Conservation (phyloP, 2,113 vertebrate species). For the Cottus gobio region DNA sequence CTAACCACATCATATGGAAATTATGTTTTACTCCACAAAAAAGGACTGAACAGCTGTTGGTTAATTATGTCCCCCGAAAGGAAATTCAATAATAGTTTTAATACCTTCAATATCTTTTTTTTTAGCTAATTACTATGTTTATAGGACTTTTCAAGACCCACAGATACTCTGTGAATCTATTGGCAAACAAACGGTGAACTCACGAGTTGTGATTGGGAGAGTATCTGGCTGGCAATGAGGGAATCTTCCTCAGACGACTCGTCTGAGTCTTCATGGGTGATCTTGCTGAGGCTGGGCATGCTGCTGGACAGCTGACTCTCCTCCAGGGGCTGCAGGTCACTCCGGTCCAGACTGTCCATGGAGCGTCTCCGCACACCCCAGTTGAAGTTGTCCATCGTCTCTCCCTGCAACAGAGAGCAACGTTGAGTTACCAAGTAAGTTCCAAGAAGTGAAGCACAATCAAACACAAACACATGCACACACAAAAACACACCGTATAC, state of each 20-base stretch:
- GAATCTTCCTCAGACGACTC: conserved; percentile 96
- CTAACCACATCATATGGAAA: background rate
- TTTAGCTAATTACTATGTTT: background rate
- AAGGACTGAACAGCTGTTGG: background rate
- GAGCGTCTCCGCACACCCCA: conserved; percentile 96
- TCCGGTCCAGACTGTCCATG: conserved; percentile 93
- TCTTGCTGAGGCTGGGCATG: conserved; percentile 89
- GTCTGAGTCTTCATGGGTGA: conserved; percentile 90
- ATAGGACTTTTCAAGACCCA: background rate
- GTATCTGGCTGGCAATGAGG: conserved; percentile 90
- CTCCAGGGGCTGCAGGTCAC: conserved; percentile 90
- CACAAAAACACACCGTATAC: background rate
- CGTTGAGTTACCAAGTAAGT: conserved; percentile 10
- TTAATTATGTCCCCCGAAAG: background rate
- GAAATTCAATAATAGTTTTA: background rate
- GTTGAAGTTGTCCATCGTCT: conserved; percentile 97
- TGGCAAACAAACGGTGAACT: conserved; percentile 64
- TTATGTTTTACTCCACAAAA: background rate
- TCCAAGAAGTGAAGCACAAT: background rate
- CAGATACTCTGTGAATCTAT: background rate
- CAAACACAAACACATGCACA: conserved; percentile 42
- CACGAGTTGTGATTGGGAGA: conserved; percentile 90
- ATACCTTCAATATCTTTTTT: background rate
- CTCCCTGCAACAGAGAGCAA: conserved; percentile 86
- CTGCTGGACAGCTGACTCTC: conserved; percentile 91